Evolutionary conservation across 2,797 vertebrate species (phyloP).

Genomic region (Syngnathus acus): DNA sequence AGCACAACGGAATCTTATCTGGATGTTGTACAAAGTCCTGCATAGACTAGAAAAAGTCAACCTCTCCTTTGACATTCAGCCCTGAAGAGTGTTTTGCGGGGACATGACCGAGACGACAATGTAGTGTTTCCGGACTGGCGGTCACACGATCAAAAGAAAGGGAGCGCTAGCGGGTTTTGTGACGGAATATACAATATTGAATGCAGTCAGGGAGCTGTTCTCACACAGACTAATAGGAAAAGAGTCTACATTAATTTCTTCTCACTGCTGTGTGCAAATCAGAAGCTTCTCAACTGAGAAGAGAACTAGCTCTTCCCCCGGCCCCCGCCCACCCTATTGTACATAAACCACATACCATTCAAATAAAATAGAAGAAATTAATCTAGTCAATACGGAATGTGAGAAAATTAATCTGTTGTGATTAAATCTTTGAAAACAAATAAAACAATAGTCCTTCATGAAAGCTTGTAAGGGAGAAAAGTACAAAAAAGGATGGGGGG

Average conservation of each 20-base stretch:
- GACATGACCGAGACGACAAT: conserved; percentile 49
- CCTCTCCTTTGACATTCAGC: conserved; percentile 64
- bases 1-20: conserved; percentile 73
- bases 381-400: conserved; percentile 89
- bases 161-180: conserved; percentile 70
- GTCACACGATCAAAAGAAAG: conserved; percentile 77
- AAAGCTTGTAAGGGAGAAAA: conserved; percentile 69
- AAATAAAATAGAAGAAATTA: conserved; percentile 72
- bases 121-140: conserved; percentile 88
- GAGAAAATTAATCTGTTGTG: conserved; percentile 75
- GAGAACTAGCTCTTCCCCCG: conserved; percentile 64
- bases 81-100: conserved; percentile 50
- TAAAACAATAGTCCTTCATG: conserved; percentile 91
- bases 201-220: conserved; percentile 88
- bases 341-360: conserved; percentile 82
- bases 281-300: conserved; percentile 83
- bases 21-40: conserved; percentile 68
- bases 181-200: conserved; percentile 89
- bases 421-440: conserved; percentile 78
- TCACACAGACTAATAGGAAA: conserved; percentile 78
- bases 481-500: conserved; percentile 27
- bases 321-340: conserved; percentile 62
- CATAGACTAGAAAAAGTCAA: conserved; percentile 70
- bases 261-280: conserved; percentile 98
- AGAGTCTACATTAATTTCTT: conserved; percentile 87